phyloP scores from a whole-genome alignment of 1,140 invertebrate species.

The Philopotamus ludificatus region DNA sequence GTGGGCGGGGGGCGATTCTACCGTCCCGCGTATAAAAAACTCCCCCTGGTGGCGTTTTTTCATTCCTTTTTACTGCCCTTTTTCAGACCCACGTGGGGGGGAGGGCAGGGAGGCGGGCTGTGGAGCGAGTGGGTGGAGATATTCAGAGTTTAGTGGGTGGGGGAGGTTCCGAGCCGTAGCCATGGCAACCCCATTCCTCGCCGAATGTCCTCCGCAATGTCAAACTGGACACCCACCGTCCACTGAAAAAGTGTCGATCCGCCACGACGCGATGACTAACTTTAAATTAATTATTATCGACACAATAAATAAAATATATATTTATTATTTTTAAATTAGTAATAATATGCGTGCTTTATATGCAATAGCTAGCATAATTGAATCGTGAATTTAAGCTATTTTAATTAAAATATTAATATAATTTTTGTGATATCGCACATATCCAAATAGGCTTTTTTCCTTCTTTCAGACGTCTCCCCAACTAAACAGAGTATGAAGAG shows the following conservation, averaged over 20 bases:
- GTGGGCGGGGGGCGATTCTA: constrained; percentile 7
- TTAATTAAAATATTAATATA: too few relatives aligned
- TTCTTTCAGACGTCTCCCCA: constrained; percentile 9
- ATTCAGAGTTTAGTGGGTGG: constrained; percentile 14
- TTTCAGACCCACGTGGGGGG: constrained; percentile 11
- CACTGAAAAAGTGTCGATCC: constrained; percentile 3
- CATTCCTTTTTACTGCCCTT: constrained; percentile 38
- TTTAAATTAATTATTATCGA: too few relatives aligned
- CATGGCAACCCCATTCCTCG: constrained; percentile 29
- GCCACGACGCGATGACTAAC: neutral
- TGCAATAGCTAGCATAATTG: too few relatives aligned
- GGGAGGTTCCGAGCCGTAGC: constrained; percentile 24
- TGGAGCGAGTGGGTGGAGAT: constrained; percentile 1
- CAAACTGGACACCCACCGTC: constrained; percentile 19
- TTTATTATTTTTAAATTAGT: too few relatives aligned
- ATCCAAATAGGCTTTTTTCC: constrained; percentile 24
- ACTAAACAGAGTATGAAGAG: constrained; percentile 16
- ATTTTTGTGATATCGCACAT: too few relatives aligned
- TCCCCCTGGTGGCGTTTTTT: constrained; percentile 28
- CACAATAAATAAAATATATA: too few relatives aligned
- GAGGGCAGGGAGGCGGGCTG: neutral
- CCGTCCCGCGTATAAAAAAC: constrained; percentile 32
- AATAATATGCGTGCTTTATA: too few relatives aligned
- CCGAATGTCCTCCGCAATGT: constrained; percentile 26
- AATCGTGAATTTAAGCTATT: too few relatives aligned